Conservation (phyloP, 2,113 vertebrate species). For the Columba janthina region DNA sequence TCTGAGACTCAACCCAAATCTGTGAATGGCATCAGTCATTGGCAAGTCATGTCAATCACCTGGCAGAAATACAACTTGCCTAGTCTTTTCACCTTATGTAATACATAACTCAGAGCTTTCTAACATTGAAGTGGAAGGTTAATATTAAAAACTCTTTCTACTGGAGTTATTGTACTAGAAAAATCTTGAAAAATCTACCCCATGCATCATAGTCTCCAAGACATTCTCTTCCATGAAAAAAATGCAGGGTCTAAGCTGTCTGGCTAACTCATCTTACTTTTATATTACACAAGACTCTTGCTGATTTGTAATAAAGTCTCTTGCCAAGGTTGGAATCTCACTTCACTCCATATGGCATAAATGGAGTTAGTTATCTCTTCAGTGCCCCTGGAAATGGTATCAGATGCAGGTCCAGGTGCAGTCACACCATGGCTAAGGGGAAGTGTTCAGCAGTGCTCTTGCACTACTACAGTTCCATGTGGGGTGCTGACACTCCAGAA, state of each 20-base stretch:
- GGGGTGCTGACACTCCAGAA: not conserved
- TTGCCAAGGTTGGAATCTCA: not conserved
- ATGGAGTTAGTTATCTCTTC: not conserved
- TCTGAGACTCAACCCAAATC: not conserved
- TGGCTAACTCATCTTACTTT: not conserved
- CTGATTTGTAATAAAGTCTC: not conserved
- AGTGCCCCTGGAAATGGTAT: not conserved
- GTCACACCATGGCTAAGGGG: not conserved
- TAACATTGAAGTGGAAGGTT: not conserved
- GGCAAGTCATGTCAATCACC: not conserved
- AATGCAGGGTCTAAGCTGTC: not conserved
- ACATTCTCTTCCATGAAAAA: not conserved
- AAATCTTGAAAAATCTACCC: not conserved
- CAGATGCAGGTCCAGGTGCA: not conserved
- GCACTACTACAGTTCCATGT: too few relatives aligned
- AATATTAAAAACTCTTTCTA: not conserved
- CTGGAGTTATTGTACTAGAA: not conserved
- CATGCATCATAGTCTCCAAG: not conserved
- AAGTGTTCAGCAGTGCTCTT: not conserved
- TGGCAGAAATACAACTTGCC: not conserved
- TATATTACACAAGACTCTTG: not conserved
- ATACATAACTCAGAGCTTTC: not conserved
- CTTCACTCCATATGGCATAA: not conserved
- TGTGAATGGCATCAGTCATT: not conserved
- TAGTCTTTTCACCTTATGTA: not conserved